A percentile compares a stretch with the other conserved stretches of the same genome.
phyloP scores from a whole-genome alignment of 2,797 vertebrate genomes.

The Netta rufina region DNA sequence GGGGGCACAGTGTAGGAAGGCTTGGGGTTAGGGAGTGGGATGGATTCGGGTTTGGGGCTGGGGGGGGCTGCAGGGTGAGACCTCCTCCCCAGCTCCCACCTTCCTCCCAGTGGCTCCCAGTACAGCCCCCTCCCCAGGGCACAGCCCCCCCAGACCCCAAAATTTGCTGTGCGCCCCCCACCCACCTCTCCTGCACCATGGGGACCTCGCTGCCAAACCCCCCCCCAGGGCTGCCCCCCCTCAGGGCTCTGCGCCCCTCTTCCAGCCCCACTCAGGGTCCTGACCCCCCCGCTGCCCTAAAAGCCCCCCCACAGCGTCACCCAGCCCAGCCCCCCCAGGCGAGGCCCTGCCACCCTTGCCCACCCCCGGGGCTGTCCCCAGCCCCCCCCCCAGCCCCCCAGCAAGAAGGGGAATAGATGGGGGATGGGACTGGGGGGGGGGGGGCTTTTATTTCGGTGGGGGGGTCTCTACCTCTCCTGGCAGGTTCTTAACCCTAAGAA shows the following conservation, averaged over 20 bases:
- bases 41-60: neutral
- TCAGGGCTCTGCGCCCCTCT: neutral
- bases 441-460: too few relatives aligned
- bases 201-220: neutral
- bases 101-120: neutral
- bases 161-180: neutral
- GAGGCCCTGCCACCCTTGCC: neutral
- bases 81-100: neutral
- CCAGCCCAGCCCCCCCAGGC: neutral
- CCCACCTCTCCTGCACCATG: neutral
- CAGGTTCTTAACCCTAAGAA: neutral
- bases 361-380: neutral
- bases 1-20: neutral
- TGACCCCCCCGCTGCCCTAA: neutral
- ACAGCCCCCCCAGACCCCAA: neutral
- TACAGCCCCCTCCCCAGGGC: neutral
- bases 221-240: neutral
- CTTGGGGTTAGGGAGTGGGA: neutral
- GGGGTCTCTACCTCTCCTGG: too few relatives aligned
- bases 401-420: neutral
- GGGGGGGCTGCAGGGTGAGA: neutral
- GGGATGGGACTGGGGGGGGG: neutral
- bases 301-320: neutral
- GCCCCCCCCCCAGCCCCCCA: neutral
- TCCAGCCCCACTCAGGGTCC: neutral